Evolutionary conservation across 2,888 invertebrate species (phyloP), one percentile per base, ranked within the genome.

Genomic region (Gnatocerus cornutus): DNA sequence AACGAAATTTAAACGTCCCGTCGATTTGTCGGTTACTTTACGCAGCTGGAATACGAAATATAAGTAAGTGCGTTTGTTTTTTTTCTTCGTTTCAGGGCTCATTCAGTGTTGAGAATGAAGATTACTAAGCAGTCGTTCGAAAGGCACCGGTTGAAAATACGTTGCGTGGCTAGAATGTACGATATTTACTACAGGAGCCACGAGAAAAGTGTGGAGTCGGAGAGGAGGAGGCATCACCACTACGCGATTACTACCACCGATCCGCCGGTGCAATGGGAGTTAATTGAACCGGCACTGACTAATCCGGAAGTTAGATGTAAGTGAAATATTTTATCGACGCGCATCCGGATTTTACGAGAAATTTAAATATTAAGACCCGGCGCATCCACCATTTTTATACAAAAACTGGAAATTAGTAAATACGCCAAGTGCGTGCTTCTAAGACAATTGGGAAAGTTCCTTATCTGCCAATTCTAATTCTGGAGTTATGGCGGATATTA

Each of bases 101-200:
- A 80, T 59, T 80, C 83, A 7, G 80, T 79, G 6, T 75, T 85
- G 39, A 80, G 81, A 39, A 74, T 84, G 72, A 77, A 77, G 62
- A 78, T 84, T 33, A 77, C 71, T 30, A 79, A 81, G 69, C 77
- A 81, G 14, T 74, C 81, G 37, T 82, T 84, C 73, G 72, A 79
- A 7, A 77, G 79, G 39, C 83, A 82, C 48, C 78, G 82, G 64
- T 71, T 85, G 69, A 84, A 89, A 85, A 85, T 92, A 43, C 87
- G 91, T 1, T 92, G 92, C 83, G 89, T 89, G 71, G 91, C 91
- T 0, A 89, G 89, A 70, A 86, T 92, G 76, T 88, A 90, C 80
- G 87, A 89, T 76, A 86, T 92, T 50, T 92, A 91, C 81, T 89
- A 90, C 86, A 88, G 90, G 81, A 90, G 89, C 78, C 89, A 89